phyloP scores from a whole-genome alignment of 2,797 vertebrate genomes.

The Pteronotus mesoamericanus region DNA sequence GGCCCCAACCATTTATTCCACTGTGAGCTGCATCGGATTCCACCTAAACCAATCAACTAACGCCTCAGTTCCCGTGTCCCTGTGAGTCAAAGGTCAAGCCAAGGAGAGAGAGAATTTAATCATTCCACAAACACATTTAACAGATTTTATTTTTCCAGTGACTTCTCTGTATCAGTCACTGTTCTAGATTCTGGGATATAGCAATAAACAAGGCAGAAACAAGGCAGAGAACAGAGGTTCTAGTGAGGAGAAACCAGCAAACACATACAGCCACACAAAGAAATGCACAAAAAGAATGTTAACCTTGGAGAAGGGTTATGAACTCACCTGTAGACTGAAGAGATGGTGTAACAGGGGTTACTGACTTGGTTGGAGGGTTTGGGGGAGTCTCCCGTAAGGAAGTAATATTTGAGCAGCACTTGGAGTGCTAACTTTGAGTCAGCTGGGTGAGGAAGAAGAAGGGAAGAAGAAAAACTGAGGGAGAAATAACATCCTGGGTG shows the following conservation, averaged over 20 bases:
- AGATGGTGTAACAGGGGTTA: neutral
- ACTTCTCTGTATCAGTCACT: neutral
- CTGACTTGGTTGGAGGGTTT: neutral
- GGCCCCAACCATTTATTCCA: neutral
- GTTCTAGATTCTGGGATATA: neutral
- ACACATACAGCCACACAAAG: neutral
- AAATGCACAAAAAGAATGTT: neutral
- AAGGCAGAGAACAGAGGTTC: neutral
- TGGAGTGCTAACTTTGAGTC: neutral
- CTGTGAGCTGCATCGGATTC: neutral
- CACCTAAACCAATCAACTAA: neutral
- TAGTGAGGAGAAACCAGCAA: neutral
- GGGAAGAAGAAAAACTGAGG: neutral
- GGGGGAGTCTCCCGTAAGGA: neutral
- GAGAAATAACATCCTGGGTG: neutral
- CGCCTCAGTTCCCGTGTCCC: neutral
- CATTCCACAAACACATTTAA: neutral
- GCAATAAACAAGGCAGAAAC: neutral
- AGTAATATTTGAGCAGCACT: neutral
- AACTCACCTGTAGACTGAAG: neutral
- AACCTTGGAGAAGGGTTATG: neutral
- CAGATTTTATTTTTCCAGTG: too few species aligned
- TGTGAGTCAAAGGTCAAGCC: neutral
- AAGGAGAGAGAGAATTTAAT: neutral
- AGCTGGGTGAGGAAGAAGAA: neutral